These are phyloP conservation scores for Heterodera schachtii DNA, from an alignment of 1,140 invertebrate species.

Conservation along the genomic window DNA sequence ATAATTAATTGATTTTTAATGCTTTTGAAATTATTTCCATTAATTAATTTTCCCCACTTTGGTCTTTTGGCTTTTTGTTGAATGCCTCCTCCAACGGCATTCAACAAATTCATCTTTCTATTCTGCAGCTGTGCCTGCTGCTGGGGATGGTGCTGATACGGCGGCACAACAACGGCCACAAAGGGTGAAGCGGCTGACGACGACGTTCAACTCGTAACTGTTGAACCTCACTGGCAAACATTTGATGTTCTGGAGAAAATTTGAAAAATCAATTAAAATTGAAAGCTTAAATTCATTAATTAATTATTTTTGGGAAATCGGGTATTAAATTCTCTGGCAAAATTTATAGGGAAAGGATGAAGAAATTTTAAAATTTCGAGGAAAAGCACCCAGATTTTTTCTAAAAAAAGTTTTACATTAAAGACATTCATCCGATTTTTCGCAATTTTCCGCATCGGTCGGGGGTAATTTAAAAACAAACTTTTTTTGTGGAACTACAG, in stretches of 20 bases:
- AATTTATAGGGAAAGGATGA: too few relatives aligned
- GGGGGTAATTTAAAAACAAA: too few relatives aligned
- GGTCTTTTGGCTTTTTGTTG: not conserved
- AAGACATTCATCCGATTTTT: too few relatives aligned
- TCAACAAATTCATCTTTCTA: not conserved
- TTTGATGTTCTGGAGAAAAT: slow-evolving; percentile 14
- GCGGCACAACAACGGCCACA: not conserved
- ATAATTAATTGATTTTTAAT: too few relatives aligned
- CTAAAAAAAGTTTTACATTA: too few relatives aligned
- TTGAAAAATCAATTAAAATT: not conserved
- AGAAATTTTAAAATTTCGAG: too few relatives aligned
- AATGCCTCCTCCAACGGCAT: not conserved
- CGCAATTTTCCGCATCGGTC: too few relatives aligned
- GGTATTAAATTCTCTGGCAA: too few relatives aligned
- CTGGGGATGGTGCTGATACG: not conserved
- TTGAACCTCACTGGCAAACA: slow-evolving; percentile 8
- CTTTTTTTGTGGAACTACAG: too few relatives aligned
- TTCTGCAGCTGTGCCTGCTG: not conserved
- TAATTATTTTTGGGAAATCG: not conserved
- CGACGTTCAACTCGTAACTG: not conserved
- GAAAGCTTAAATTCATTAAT: too few relatives aligned
- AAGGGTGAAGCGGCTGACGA: not conserved
- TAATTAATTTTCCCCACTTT: not conserved
- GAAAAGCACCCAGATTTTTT: too few relatives aligned
- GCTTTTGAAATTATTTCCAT: not conserved